Base-by-base conservation (phyloP, 2,888 invertebrate genomes). In the Phaedon cochleariae region DNA sequence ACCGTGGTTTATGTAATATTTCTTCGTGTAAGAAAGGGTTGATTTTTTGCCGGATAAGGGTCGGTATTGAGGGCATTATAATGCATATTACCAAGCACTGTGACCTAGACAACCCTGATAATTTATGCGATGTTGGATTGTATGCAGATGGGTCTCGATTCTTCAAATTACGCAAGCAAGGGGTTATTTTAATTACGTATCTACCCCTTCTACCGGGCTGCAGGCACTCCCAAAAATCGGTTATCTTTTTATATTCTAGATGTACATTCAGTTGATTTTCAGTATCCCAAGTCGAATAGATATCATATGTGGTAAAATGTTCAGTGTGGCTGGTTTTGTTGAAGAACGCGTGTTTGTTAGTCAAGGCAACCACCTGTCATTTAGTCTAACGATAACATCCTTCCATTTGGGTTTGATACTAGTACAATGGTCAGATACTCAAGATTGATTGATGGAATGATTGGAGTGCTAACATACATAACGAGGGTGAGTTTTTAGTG, bases 1-100 rank as follows among this genome's bases (percentile, higher is more conserved):
- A 84, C 82, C 84, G 82, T 84, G 83, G 82, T 84, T 84, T 84
- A 84, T 84, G 81, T 71, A 72, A 84, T 84, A 83, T 82, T 82
- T 82, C 81, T 82, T 81, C 70, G 74, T 68, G 78, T 78, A 73
- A 62, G 70, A 69, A 70, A 77, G 78, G 80, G 78, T 73, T 78
- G 62, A 66, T 63, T 69, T 79, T 77, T 78, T 78, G 75, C 61
- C 48, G 55, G 53, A 65, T 67, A 26, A 48, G 59, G 60, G 54
- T 60, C 49, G 62, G 59, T 46, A 61, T 45, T 18, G 31, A 68
- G 75, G 77, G 73, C 73, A 79, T 81, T 80, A 80, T 80, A 70
- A 81, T 81, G 80, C 80, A 80, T 79, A 80, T 80, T 78, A 65
- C 60, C 53, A 17, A 31, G 59, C 71, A 59, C 41, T 41, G 15